Percentiles rank a stretch among this genome's conserved stretches.
These are phyloP conservation scores for Propithecus coquereli DNA, from an alignment of 2,113 vertebrate species.

Conservation along the genomic window DNA sequence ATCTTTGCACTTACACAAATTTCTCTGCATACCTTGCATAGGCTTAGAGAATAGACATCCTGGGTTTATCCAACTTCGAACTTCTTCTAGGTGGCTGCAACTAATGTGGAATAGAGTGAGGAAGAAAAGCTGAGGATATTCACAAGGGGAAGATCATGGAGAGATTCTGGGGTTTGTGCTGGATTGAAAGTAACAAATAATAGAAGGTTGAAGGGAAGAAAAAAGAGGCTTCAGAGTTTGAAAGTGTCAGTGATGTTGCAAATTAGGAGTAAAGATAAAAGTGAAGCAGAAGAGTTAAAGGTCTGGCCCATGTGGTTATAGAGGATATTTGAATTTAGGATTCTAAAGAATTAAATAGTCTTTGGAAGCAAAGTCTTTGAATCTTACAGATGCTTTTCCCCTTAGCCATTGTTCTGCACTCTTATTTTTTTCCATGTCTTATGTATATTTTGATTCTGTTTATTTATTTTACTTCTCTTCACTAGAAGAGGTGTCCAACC, in stretches of 20 bases:
- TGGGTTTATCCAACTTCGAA: background rate
- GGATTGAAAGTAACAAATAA: background rate
- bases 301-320: background rate
- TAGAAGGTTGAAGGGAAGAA: background rate
- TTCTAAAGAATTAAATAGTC: background rate
- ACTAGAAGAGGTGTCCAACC: background rate
- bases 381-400: background rate
- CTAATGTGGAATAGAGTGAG: background rate
- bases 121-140: background rate
- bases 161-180: background rate
- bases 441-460: background rate
- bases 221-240: background rate
- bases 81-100: background rate
- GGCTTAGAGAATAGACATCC: background rate
- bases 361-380: background rate
- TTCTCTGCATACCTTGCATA: background rate
- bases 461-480: background rate
- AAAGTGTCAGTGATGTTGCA: background rate
- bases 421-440: background rate
- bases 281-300: too few relatives aligned
- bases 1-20: background rate
- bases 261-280: background rate
- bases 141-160: too few relatives aligned
- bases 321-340: background rate
- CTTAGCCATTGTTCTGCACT: background rate